These are phyloP conservation scores for Pseudachorutes palmiensis DNA, from an alignment of 1,140 invertebrate genomes.

Conservation along the genomic window DNA sequence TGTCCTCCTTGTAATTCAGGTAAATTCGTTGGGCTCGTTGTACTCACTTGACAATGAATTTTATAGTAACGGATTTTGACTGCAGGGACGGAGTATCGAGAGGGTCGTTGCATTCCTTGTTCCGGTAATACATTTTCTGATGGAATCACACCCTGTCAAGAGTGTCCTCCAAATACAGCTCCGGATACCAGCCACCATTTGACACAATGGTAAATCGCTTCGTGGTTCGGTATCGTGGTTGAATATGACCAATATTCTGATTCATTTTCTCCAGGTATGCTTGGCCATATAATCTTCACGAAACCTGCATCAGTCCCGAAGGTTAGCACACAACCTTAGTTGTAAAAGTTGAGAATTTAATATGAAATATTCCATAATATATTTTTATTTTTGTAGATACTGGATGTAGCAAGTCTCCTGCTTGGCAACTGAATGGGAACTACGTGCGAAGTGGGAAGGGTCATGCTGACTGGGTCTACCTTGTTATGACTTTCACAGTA, in stretches of 20 bases:
- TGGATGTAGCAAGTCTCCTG: slow-evolving; percentile 41
- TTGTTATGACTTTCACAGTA: slow-evolving; percentile 47
- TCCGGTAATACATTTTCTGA: slow-evolving; percentile 40
- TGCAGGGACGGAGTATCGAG: slow-evolving; percentile 49
- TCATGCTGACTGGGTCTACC: slow-evolving; percentile 45
- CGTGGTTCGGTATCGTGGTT: slow-evolving; percentile 37
- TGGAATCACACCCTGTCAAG: slow-evolving; percentile 43
- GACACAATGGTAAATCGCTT: slow-evolving; percentile 46
- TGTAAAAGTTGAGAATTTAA: too few species aligned
- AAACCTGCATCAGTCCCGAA: slow-evolving; percentile 46
- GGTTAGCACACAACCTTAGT: slow-evolving; percentile 37
- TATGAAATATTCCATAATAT: slow-evolving; percentile 11
- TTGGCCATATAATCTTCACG: slow-evolving; percentile 47
- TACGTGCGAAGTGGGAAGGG: slow-evolving; percentile 46
- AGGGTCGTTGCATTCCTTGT: slow-evolving; percentile 45
- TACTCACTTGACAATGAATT: too few species aligned
- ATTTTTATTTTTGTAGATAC: slow-evolving; percentile 32
- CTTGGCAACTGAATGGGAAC: slow-evolving; percentile 45
- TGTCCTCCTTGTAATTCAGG: slow-evolving; percentile 42
- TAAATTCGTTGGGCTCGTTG: neutral
- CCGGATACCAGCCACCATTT: slow-evolving; percentile 48
- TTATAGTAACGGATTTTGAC: slow-evolving; percentile 45
- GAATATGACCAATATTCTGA: neutral
- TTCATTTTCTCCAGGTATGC: slow-evolving; percentile 17
- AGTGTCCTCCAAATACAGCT: slow-evolving; percentile 49